A percentile compares a stretch with the other conserved stretches of the same genome.
Evolutionary conservation across 2,888 invertebrate species (phyloP).

Genomic region (Caenorhabditis parvicauda): DNA sequence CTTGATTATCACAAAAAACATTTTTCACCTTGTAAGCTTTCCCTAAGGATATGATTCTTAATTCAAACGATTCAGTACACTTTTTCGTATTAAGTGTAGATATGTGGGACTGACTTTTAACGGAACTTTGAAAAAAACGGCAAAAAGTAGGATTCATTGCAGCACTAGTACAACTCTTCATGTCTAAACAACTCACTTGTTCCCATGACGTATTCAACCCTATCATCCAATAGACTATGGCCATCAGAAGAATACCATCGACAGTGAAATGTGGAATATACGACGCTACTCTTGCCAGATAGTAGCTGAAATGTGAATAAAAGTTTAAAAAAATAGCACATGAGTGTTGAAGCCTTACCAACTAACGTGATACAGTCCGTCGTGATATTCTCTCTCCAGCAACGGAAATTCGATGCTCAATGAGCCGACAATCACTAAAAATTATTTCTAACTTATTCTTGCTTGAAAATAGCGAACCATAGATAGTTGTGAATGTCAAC

Average conservation of each 20-base stretch:
- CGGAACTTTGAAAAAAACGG: neutral
- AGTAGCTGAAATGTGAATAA: conserved; percentile 44
- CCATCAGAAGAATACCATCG: conserved; percentile 79
- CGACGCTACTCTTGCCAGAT: conserved; percentile 47
- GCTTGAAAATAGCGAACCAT: conserved; percentile 74
- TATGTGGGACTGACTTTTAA: no score
- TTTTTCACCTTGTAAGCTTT: no score
- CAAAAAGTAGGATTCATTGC: no score
- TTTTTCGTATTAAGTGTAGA: no score
- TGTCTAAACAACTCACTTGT: no score
- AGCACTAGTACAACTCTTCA: no score
- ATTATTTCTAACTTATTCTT: conserved; percentile 15
- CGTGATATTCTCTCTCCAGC: conserved; percentile 84
- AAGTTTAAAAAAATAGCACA: neutral
- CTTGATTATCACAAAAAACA: no score
- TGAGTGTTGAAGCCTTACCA: neutral
- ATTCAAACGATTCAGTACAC: no score
- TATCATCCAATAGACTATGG: conserved; percentile 83
- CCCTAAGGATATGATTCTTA: no score
- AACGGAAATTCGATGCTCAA: conserved; percentile 85
- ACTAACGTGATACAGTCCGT: conserved; percentile 68
- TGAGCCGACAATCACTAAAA: conserved; percentile 87
- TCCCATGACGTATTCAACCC: conserved; percentile 66
- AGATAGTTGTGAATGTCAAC: conserved; percentile 70
- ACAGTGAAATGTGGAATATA: conserved; percentile 63